phyloP scores from a whole-genome alignment of 2,888 invertebrate species.

The Oxystoma pomonae region DNA sequence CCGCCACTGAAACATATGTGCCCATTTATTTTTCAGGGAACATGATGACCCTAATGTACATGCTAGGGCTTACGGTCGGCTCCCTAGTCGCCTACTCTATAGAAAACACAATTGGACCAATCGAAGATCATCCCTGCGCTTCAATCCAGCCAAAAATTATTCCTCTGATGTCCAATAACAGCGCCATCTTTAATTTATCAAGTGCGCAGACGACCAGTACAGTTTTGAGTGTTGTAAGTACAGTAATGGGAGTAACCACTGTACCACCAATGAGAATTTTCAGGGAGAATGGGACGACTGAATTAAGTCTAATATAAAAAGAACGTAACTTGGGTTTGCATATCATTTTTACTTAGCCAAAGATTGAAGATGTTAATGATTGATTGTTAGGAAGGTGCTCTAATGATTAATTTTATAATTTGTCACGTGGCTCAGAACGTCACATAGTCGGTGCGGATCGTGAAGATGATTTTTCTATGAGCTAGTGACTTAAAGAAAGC shows the following conservation, averaged over 20 bases:
- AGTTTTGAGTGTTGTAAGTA: neutral
- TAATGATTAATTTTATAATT: too few relatives aligned
- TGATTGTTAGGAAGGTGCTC: too few relatives aligned
- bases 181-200: neutral
- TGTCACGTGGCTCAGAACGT: too few relatives aligned
- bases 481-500: too few relatives aligned
- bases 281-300: neutral
- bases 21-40: constrained; percentile 51
- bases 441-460: too few relatives aligned
- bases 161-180: neutral
- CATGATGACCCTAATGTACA: constrained; percentile 91
- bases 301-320: neutral
- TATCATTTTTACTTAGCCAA: too few relatives aligned
- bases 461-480: too few relatives aligned
- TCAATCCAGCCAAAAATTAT: neutral
- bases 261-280: neutral
- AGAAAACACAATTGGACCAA: constrained; percentile 44
- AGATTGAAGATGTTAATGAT: too few relatives aligned
- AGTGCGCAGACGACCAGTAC: neutral
- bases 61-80: constrained; percentile 79
- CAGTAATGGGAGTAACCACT: neutral
- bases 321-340: too few relatives aligned
- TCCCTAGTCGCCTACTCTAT: constrained; percentile 80
- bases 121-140: constrained; percentile 37
- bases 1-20: too few relatives aligned